Base-by-base conservation (phyloP, 2,888 invertebrate genomes). In the Subacronicta megacephala region DNA sequence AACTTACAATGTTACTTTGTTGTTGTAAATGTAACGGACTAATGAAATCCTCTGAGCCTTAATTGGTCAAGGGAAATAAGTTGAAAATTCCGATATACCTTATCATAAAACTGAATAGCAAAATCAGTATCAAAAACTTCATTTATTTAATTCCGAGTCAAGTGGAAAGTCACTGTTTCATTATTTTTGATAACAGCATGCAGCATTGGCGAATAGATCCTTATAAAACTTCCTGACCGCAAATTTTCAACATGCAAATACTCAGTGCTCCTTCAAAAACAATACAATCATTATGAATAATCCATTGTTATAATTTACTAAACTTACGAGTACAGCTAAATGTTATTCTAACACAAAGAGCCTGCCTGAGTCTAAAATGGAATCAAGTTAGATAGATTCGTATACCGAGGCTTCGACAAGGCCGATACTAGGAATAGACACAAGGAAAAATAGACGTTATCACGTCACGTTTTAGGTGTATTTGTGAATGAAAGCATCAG, bases 341-440 rank as follows among this genome's bases (percentile, higher is more conserved):
- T 73, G 57, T 67, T 40, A 77, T 83, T 78, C 66, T 84, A 85
- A 75, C 71, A 64, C 75, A 61, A 63, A 64, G 69, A 49, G 58
- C 69, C 70, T 80, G 58, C 69, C 70, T 80, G 73, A 76, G 85
- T 78, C 66, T 71, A 80, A 75, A 83, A 80, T 71, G 56, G 64
- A 66, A 68, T 74, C 59, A 65, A 77, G 58, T 63, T 61, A 62
- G 26, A 62, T 62, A 74, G 57, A 80, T 79, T 79, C 74, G 76
- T 77, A 77, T 77, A 81, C 75, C 78, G 78, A 69, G 73, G 55
- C 69, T 75, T 75, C 70, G 68, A 82, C 90, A 87, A 90, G 88
- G 88, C 84, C 86, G 81, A 81, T 73, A 73, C 64, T 63, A 62
- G 58, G 58, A 63, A 51, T 58, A 54, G 17, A 44, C 33, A 41